Base-by-base conservation (phyloP, 2,797 vertebrate species). In the Myotis vivesi region DNA sequence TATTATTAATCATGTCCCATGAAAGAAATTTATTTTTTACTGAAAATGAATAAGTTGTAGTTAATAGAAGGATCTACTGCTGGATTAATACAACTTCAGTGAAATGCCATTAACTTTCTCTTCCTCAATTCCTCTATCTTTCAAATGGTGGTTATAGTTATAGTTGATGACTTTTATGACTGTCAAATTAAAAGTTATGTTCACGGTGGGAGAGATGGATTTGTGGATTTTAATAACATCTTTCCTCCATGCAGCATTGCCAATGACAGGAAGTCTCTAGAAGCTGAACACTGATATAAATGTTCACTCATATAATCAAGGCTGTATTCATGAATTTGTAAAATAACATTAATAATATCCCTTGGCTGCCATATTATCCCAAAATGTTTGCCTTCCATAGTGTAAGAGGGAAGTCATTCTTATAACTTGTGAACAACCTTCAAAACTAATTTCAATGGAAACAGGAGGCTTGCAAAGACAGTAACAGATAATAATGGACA, bases 171-270 rank as follows among this genome's bases (percentile, higher is more conserved):
- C 44, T 96, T 97, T 96, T 94, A 96, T 85, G 93, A 92, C 72
- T 96, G 44, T 77, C 90, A 96, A 94, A 96, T 97, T 95, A 96
- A 92, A 92, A 94, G 77, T 97, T 84, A 96, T 84, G 68, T 46
- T 94, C 72, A 69, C 19, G 17, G 59, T 51, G 55, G 92, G 83
- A 94, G 36, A 92, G 19, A 76, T 22, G 33, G 72, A 95, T 91
- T 90, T 93, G 71, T 94, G 59, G 82, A 87, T 94, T 97, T 97
- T 95, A 96, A 93, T 96, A 97, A 92, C 55, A 89, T 91, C 83
- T 93, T 89, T 19, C 25, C 30, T 85, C 72, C 4, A 3, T 28
- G 55, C 36, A 95, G 76, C 30, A 93, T 23, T 62, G 11, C 75
- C 76, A 91, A 68, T 38, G 51, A 84, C 11, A 93, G 75, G n/a